A percentile compares a stretch with the other conserved stretches of the same genome.
Conservation (phyloP, 2,113 vertebrate species). For the Bujurquina vittata region DNA sequence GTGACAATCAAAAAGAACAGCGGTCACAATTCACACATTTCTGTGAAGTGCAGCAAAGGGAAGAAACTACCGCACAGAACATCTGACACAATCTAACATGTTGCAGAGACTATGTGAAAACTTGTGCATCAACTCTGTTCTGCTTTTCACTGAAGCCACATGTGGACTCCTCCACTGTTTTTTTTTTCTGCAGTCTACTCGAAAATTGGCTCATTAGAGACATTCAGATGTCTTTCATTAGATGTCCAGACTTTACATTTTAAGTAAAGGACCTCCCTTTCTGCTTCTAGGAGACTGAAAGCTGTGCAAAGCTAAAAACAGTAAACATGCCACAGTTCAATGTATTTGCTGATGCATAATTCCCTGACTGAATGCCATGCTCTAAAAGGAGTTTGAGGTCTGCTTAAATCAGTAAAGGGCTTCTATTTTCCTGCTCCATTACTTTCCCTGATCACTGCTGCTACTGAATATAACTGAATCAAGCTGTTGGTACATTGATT, state of each 20-base stretch:
- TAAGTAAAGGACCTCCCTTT: constrained; percentile 48
- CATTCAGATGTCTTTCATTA: constrained; percentile 68
- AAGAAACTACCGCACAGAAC: neutral
- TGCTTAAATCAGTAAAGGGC: too few relatives aligned
- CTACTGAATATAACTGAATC: too few relatives aligned
- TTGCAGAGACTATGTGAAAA: neutral
- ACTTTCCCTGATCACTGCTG: too few relatives aligned
- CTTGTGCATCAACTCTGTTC: neutral
- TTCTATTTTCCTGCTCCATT: too few relatives aligned
- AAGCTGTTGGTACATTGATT: too few relatives aligned
- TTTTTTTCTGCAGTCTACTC: neutral
- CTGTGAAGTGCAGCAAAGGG: neutral
- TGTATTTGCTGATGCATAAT: constrained; percentile 35
- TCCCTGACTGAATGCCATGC: constrained; percentile 5
- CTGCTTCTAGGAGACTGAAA: constrained; percentile 16
- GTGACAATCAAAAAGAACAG: neutral
- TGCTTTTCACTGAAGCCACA: neutral
- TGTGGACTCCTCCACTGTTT: constrained; percentile 24
- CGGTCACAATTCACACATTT: neutral
- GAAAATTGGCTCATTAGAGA: constrained; percentile 51
- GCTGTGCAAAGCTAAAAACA: neutral
- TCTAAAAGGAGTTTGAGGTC: too few relatives aligned
- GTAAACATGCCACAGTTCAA: neutral
- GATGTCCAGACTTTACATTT: constrained; percentile 51
- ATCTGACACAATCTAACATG: constrained; percentile 1